These are phyloP conservation scores for Aselliscus stoliczkanus DNA, from an alignment of 2,797 vertebrate species.

Conservation along the genomic window DNA sequence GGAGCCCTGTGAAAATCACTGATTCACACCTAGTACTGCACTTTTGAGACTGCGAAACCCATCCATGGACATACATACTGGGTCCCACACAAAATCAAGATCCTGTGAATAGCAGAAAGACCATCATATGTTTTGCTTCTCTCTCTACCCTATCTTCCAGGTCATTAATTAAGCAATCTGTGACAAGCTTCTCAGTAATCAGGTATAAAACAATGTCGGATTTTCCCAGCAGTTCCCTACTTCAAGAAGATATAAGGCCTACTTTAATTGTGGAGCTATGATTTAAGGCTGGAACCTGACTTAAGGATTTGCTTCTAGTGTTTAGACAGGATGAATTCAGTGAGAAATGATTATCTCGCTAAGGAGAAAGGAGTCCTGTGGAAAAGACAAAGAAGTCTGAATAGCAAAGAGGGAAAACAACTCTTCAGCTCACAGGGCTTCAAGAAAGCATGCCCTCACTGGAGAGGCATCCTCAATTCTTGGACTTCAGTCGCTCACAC, in stretches of 20 bases:
- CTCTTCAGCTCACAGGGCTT: background rate
- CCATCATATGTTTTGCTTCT: background rate
- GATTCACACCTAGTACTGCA: background rate
- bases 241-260: background rate
- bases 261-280: background rate
- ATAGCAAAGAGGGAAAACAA: background rate
- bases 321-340: background rate
- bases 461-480: background rate
- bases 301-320: background rate
- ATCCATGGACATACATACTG: background rate
- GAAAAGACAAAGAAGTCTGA: background rate
- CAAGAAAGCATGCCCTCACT: background rate
- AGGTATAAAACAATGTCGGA: background rate
- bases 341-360: background rate
- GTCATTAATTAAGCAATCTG: background rate
- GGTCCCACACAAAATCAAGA: slow-evolving; percentile 1
- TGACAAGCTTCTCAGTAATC: background rate
- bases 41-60: background rate
- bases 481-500: background rate
- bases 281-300: background rate
- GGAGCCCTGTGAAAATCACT: background rate
- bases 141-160: background rate
- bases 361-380: background rate
- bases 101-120: background rate
- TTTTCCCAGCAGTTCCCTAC: background rate